phyloP scores from a whole-genome alignment of 1,140 invertebrate genomes.

The Paralvinella palmiformis region DNA sequence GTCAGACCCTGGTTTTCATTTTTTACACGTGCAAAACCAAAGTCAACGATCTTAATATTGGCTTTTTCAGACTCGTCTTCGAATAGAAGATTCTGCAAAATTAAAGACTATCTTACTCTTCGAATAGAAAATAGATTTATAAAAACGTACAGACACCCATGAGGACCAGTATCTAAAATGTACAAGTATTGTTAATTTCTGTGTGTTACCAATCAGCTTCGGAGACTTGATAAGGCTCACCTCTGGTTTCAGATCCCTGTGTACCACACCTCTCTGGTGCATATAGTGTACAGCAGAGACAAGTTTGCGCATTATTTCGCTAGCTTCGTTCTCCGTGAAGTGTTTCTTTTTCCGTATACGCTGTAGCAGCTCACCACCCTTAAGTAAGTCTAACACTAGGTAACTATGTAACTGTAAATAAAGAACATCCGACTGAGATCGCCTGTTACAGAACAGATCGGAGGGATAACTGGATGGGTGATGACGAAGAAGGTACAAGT shows the following conservation, averaged over 20 bases:
- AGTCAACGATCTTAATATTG: constrained; percentile 78
- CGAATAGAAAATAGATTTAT: constrained; percentile 54
- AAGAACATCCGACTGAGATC: no score
- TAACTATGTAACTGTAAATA: constrained; percentile 56
- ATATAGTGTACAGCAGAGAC: constrained; percentile 76
- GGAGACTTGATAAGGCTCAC: constrained; percentile 69
- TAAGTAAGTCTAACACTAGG: constrained; percentile 77
- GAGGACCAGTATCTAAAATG: background rate
- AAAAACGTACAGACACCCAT: no score
- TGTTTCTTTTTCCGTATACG: constrained; percentile 59
- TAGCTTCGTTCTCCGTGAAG: constrained; percentile 66
- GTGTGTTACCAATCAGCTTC: background rate
- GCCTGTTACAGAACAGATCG: no score
- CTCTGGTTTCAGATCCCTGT: constrained; percentile 87
- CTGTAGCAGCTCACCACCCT: constrained; percentile 80
- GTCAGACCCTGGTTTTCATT: constrained; percentile 58
- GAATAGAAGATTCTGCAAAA: constrained; percentile 67
- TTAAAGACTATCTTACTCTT: constrained; percentile 19
- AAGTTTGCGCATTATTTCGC: constrained; percentile 67
- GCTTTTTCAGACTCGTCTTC: constrained; percentile 58
- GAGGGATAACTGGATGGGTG: no score
- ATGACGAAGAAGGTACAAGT: no score
- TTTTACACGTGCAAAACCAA: constrained; percentile 75
- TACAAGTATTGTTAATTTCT: background rate
- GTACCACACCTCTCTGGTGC: constrained; percentile 73